Conservation (phyloP, 2,888 invertebrate genomes). For the Syrista parreyssii region DNA sequence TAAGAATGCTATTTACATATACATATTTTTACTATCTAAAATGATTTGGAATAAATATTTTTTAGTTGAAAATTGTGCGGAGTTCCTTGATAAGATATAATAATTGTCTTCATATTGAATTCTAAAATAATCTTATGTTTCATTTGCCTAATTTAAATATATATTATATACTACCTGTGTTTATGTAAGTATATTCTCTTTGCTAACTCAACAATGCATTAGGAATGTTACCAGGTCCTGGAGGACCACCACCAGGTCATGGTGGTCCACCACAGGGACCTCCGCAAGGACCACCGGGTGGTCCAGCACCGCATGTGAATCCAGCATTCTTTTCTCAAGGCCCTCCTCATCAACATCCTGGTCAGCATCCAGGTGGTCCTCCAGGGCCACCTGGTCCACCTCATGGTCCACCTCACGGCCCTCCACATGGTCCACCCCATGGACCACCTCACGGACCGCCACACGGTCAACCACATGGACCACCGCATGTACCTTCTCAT, state of each 20-base stretch:
- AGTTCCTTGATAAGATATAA: background rate
- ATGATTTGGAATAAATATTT: background rate
- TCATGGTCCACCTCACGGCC: slow-evolving; percentile 76
- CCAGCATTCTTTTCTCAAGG: slow-evolving; percentile 95
- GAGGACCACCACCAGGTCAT: slow-evolving; percentile 68
- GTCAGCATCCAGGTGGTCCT: slow-evolving; percentile 70
- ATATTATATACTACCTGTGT: background rate
- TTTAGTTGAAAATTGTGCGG: background rate
- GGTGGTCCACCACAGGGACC: slow-evolving; percentile 72
- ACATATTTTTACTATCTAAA: background rate
- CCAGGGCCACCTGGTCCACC: slow-evolving; percentile 70
- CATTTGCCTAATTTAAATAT: background rate
- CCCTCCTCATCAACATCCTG: slow-evolving; percentile 70
- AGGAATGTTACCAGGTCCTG: slow-evolving; percentile 62
- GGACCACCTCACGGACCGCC: slow-evolving; percentile 76
- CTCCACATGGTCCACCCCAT: slow-evolving; percentile 75
- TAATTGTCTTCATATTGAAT: background rate
- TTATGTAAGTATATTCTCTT: background rate
- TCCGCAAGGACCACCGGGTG: slow-evolving; percentile 70
- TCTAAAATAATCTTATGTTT: background rate
- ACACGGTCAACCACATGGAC: slow-evolving; percentile 72
- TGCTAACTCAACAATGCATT: slow-evolving; percentile 29
- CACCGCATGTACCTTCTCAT: slow-evolving; percentile 70
- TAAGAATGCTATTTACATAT: background rate
- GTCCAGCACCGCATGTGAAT: slow-evolving; percentile 94